phyloP scores from a whole-genome alignment of 1,140 invertebrate genomes.

The Chymomyza costata region DNA sequence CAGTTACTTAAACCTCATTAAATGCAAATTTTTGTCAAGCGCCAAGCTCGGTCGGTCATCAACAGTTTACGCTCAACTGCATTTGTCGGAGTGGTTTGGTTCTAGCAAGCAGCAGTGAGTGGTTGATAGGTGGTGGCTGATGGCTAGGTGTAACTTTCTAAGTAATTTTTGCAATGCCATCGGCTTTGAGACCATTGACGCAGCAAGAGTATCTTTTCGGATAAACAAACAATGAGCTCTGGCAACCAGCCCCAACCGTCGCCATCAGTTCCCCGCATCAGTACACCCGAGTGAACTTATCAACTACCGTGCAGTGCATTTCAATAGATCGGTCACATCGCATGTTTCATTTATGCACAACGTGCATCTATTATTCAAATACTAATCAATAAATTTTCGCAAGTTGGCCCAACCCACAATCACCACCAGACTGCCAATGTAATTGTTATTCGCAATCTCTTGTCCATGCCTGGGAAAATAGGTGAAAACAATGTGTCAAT shows the following conservation, averaged over 20 bases:
- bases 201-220: conserved; percentile 24
- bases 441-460: not conserved
- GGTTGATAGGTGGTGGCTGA: too few relatives aligned
- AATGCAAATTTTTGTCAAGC: conserved; percentile 56
- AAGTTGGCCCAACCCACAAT: conserved; percentile 11
- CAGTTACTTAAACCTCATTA: conserved; percentile 61
- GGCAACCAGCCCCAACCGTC: conserved; percentile 9
- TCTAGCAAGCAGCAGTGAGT: too few relatives aligned
- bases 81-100: conserved; percentile 52
- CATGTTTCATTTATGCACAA: conserved; percentile 17
- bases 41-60: conserved; percentile 30
- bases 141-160: too few relatives aligned
- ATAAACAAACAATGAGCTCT: conserved; percentile 48
- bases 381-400: conserved; percentile 60
- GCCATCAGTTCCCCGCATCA: conserved; percentile 1
- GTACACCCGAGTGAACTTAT: too few relatives aligned
- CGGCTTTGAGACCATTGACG: not conserved
- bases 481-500: conserved; percentile 50
- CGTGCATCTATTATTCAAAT: conserved; percentile 56
- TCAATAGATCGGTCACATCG: conserved; percentile 3
- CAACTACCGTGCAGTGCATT: conserved; percentile 4
- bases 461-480: conserved; percentile 15
- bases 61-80: conserved; percentile 51
- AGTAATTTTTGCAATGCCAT: conserved; percentile 7
- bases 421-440: too few relatives aligned